phyloP scores from a whole-genome alignment of 2,113 vertebrate genomes.

The Hymenochirus boettgeri region DNA sequence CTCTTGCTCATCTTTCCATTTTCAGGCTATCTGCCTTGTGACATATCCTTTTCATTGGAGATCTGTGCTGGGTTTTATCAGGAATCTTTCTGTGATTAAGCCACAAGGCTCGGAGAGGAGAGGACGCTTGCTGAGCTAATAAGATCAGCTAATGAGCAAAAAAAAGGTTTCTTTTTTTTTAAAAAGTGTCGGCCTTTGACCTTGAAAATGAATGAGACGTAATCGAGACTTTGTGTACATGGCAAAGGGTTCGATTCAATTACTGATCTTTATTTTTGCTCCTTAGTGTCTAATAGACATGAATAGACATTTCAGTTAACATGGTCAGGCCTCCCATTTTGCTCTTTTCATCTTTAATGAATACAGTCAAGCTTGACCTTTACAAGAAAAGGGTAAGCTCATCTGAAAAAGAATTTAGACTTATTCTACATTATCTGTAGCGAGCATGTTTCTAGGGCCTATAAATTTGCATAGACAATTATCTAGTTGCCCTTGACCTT shows the following conservation, averaged over 20 bases:
- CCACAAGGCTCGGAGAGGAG: background rate
- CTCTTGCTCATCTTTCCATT: slow-evolving; percentile 1
- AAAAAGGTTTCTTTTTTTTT: background rate
- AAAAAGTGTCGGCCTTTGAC: background rate
- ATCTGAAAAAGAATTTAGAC: too few species aligned
- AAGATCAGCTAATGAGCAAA: background rate
- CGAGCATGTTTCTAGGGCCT: too few species aligned
- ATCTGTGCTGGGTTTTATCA: background rate
- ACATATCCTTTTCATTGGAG: slow-evolving; percentile 1
- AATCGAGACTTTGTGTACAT: background rate
- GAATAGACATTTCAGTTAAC: too few species aligned
- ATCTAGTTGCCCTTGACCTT: too few species aligned
- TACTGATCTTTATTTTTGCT: too few species aligned
- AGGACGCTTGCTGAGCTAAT: background rate
- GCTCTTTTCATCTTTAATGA: too few species aligned
- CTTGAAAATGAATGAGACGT: background rate
- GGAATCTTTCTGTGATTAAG: background rate
- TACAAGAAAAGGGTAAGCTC: too few species aligned
- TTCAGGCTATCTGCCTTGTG: background rate
- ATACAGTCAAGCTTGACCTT: too few species aligned
- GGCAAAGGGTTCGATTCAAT: background rate
- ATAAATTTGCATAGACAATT: too few species aligned
- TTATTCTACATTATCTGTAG: too few species aligned
- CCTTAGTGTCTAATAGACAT: too few species aligned
- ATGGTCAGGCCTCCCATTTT: too few species aligned